A percentile compares a stretch with the other conserved stretches of the same genome.
These are phyloP conservation scores for Telenomus remus DNA, from an alignment of 1,140 invertebrate species.

Conservation along the genomic window DNA sequence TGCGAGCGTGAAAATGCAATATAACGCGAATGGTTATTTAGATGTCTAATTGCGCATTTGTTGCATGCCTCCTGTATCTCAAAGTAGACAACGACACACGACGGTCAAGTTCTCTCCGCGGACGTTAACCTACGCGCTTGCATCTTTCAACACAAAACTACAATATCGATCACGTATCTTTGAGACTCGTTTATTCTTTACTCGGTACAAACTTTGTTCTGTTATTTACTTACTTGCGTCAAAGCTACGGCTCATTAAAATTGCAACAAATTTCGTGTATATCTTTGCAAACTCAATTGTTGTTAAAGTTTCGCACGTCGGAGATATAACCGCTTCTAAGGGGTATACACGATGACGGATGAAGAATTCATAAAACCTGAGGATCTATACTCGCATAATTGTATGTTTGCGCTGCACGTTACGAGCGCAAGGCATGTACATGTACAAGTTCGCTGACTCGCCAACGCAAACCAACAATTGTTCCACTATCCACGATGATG, in stretches of 20 bases:
- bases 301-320: slow-evolving; percentile 16
- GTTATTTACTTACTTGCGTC: slow-evolving; percentile 42
- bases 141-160: too few species aligned
- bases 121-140: slow-evolving; percentile 9
- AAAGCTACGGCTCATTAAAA: slow-evolving; percentile 30
- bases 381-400: slow-evolving; percentile 28
- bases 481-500: slow-evolving; percentile 1
- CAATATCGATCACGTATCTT: slow-evolving; percentile 46
- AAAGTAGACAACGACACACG: slow-evolving; percentile 42
- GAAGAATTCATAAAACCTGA: slow-evolving; percentile 30
- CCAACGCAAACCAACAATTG: slow-evolving; percentile 8
- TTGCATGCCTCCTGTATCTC: slow-evolving; percentile 32
- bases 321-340: slow-evolving; percentile 11
- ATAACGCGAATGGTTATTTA: slow-evolving; percentile 38
- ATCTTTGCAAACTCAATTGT: slow-evolving; percentile 22
- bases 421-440: slow-evolving; percentile 14
- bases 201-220: slow-evolving; percentile 28
- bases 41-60: slow-evolving; percentile 62
- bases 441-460: slow-evolving; percentile 39
- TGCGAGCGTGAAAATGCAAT: slow-evolving; percentile 25
- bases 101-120: slow-evolving; percentile 16
- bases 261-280: slow-evolving; percentile 37
- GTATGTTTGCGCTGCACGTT: slow-evolving; percentile 33
- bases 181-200: slow-evolving; percentile 32
- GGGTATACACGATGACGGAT: slow-evolving; percentile 36